Evolutionary conservation across 2,888 invertebrate species (phyloP), one percentile per base, ranked within the genome.

Genomic region (Cerceris ruficornis): DNA sequence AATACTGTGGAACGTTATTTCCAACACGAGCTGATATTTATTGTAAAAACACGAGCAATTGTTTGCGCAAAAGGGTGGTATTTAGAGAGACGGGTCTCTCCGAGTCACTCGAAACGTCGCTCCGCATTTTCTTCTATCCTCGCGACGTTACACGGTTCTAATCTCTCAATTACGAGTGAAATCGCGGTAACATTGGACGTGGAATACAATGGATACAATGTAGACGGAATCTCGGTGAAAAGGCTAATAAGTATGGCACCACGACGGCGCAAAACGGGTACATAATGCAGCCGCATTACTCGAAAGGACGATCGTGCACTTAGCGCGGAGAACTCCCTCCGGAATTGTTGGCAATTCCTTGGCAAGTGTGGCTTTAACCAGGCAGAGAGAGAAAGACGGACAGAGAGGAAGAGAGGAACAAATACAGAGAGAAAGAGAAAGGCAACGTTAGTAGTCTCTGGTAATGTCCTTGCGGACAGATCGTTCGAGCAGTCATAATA

Each of bases 401-500:
- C 28, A 2, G 28, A 28, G 28, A 28, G 28, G 4, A 28, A 28
- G 28, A 28, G 28, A 28, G 28, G 28, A 28, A 28, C 28, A 28
- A 28, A 28, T 28, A 28, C 28, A 4, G 28, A 2, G 28, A 28
- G 28, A 28, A 28, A 28, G 28, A 28, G 28, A 64, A 43, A 52
- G 68, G 62, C 58, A 60, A 68, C 55, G 70, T 57, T 15, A 41
- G 46, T 60, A 59, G 68, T 64, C 77, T 64, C 60, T 14, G 41
- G 43, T 71, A 72, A 79, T 69, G 43, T 46, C 58, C 39, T 55
- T 57, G 69, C 52, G 58, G 78, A 79, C 73, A 67, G 73, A 78
- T 78, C 78, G 73, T 78, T 78, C 62, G 67, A 62, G 17, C 71
- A 70, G 50, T 65, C 67, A 55, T 59, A 60, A 62, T 28, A 64